Evolutionary conservation across 1,140 invertebrate genomes (phyloP).

Genomic region (Vollenhovia emeryi): DNA sequence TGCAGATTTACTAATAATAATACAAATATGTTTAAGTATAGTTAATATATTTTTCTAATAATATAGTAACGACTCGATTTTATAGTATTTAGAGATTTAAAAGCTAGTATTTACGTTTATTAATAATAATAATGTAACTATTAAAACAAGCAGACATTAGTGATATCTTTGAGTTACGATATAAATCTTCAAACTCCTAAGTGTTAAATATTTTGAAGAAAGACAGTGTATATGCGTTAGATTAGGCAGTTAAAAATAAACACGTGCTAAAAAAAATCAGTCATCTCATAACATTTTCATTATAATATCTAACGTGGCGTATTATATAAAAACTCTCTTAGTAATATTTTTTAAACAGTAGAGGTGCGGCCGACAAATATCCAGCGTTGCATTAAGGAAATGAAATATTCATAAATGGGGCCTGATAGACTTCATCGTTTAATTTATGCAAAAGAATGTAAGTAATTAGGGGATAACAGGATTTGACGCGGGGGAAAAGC

Average conservation of each 20-base stretch:
- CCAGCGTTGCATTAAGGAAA: neutral
- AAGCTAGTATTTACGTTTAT: constrained; percentile 8
- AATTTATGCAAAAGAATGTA: constrained; percentile 8
- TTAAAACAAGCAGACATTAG: neutral
- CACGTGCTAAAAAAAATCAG: neutral
- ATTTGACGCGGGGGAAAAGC: neutral
- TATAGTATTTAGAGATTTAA: neutral
- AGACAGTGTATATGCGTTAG: neutral
- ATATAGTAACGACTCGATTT: constrained; percentile 24
- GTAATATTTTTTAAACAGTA: neutral
- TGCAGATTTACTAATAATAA: neutral
- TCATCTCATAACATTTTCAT: neutral
- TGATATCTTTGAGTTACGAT: neutral
- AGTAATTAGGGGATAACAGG: neutral
- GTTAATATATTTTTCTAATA: constrained; percentile 9
- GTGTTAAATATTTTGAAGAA: constrained; percentile 9
- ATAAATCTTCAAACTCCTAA: constrained; percentile 1
- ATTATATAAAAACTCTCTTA: neutral
- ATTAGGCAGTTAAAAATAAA: constrained; percentile 9
- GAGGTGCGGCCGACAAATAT: neutral
- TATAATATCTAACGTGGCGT: neutral
- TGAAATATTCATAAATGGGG: constrained; percentile 3
- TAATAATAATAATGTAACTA: constrained; percentile 1
- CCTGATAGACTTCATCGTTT: neutral
- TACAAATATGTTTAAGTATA: constrained; percentile 24